Conservation (phyloP, 1,140 invertebrate species). For the Drosophila guanche region DNA sequence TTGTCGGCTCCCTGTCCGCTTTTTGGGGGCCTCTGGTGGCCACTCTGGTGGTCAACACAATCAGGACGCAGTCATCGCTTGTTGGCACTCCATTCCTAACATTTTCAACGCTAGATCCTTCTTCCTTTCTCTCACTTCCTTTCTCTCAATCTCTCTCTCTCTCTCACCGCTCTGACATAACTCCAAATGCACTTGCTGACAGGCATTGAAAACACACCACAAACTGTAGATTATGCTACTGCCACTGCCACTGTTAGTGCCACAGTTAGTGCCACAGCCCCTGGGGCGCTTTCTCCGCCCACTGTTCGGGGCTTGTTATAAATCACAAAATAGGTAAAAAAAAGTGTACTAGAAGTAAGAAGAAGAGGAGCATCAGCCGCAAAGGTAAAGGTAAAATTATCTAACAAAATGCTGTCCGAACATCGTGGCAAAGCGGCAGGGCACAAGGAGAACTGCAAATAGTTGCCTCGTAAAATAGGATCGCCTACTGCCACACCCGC, state of each 20-base stretch:
- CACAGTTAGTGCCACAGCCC: background rate
- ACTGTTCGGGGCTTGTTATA: slow-evolving; percentile 33
- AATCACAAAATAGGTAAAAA: slow-evolving; percentile 50
- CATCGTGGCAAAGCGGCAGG: slow-evolving; percentile 16
- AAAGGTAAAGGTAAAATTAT: slow-evolving; percentile 30
- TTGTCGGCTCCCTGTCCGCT: too few relatives aligned
- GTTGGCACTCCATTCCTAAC: slow-evolving; percentile 50
- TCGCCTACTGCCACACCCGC: too few relatives aligned
- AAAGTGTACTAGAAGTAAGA: too few relatives aligned
- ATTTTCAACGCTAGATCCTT: background rate
- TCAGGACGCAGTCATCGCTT: slow-evolving; percentile 55
- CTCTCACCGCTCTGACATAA: slow-evolving; percentile 27
- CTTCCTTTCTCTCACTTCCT: background rate
- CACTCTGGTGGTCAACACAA: slow-evolving; percentile 55
- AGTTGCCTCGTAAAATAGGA: slow-evolving; percentile 25
- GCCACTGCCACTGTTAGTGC: background rate
- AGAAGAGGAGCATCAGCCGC: too few relatives aligned
- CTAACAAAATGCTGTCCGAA: slow-evolving; percentile 42
- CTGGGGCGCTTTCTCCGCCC: background rate
- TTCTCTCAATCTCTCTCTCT: background rate
- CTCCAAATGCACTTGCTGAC: slow-evolving; percentile 52
- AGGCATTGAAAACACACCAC: slow-evolving; percentile 50
- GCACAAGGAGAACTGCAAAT: slow-evolving; percentile 4
- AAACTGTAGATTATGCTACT: slow-evolving; percentile 56
- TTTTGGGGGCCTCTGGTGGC: background rate